Percentiles rank a stretch among this genome's conserved stretches.
Evolutionary conservation across 2,888 invertebrate genomes (phyloP).

Genomic region (Exephanes ischioxanthus): DNA sequence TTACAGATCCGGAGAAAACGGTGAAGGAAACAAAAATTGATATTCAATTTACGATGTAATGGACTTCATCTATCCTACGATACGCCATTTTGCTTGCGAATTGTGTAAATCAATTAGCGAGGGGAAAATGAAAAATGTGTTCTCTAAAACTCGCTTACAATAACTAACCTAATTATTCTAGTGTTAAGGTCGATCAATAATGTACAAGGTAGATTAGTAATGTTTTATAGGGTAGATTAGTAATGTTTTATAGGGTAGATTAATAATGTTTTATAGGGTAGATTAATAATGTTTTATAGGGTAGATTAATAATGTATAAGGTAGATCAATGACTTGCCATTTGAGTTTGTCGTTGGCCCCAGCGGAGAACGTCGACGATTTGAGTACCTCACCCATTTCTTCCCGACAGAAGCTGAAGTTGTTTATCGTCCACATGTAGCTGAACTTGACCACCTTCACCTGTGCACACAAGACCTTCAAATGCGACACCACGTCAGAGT

Average conservation of each 20-base stretch:
- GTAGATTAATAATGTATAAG: slow-evolving; percentile 10
- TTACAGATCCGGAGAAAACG: too few species aligned
- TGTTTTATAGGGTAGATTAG: background rate
- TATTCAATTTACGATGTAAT: too few species aligned
- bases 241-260: background rate
- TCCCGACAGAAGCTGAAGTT: slow-evolving; percentile 99
- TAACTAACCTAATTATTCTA: background rate
- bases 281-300: background rate
- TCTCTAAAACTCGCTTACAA: background rate
- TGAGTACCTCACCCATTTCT: slow-evolving; percentile 99
- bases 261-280: background rate
- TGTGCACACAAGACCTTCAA: slow-evolving; percentile 86
- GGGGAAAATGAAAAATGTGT: background rate
- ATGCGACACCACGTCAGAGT: slow-evolving; percentile 80
- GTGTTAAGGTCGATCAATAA: background rate
- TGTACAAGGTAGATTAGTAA: background rate
- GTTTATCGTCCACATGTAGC: slow-evolving; percentile 99
- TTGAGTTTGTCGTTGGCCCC: slow-evolving; percentile 99
- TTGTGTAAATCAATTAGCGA: background rate
- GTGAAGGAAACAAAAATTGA: too few species aligned
- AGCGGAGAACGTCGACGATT: slow-evolving; percentile 99
- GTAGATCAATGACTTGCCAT: slow-evolving; percentile 89
- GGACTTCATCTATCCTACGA: background rate
- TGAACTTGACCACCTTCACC: slow-evolving; percentile 99
- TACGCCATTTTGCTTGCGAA: background rate